phyloP scores from a whole-genome alignment of 2,888 invertebrate genomes.

The Pyrrhia umbra region DNA sequence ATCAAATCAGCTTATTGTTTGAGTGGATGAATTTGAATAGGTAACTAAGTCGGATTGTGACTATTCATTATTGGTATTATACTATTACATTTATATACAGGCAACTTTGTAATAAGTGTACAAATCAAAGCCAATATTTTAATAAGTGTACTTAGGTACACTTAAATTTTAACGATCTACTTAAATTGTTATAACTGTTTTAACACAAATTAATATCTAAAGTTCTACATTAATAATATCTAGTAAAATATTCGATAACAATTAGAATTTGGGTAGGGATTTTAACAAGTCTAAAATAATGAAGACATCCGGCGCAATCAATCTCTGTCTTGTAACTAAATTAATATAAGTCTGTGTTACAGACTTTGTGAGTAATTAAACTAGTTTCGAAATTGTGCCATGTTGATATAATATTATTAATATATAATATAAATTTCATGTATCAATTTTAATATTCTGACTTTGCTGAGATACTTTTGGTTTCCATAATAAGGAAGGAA shows the following conservation, averaged over 20 bases:
- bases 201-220: background rate
- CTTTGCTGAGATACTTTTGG: no score
- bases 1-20: no score
- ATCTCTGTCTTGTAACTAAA: slow-evolving; percentile 64
- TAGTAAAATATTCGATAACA: slow-evolving; percentile 31
- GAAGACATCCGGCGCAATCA: slow-evolving; percentile 61
- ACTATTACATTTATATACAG: no score
- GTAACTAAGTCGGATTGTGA: no score
- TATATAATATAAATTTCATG: background rate
- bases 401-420: slow-evolving; percentile 15
- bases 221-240: slow-evolving; percentile 11
- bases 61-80: no score
- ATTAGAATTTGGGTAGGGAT: slow-evolving; percentile 39
- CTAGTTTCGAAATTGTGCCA: slow-evolving; percentile 15
- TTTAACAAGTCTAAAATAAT: slow-evolving; percentile 62
- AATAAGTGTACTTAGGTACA: no score
- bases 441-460: background rate
- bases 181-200: background rate
- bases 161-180: background rate
- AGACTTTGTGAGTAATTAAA: slow-evolving; percentile 39
- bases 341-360: slow-evolving; percentile 45
- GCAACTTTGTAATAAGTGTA: no score
- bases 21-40: no score
- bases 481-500: no score
- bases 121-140: no score